A percentile compares a stretch with the other conserved stretches of the same genome.
Evolutionary conservation across 2,113 vertebrate species (phyloP).

Genomic region (Salvelinus fontinalis): DNA sequence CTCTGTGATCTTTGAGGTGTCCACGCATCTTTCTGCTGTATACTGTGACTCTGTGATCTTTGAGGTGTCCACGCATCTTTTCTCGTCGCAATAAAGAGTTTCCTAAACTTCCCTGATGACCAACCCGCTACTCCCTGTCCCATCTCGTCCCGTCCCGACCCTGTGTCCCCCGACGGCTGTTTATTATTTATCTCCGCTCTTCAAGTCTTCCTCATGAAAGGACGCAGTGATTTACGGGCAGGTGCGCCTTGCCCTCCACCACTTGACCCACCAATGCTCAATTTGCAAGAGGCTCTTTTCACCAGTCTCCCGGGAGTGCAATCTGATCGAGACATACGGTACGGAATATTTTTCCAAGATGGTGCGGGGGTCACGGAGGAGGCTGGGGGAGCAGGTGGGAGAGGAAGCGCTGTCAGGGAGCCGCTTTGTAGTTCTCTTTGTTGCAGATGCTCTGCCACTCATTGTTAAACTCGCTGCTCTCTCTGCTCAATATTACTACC

Average conservation of each 20-base stretch:
- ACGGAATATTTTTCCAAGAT: slow-evolving; percentile 77
- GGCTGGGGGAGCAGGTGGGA: slow-evolving; percentile 50
- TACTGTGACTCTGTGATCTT: slow-evolving; percentile 23
- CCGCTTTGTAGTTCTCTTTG: slow-evolving; percentile 80
- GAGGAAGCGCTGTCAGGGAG: slow-evolving; percentile 74
- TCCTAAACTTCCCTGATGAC: slow-evolving; percentile 47
- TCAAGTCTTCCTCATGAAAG: slow-evolving; percentile 61
- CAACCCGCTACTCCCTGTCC: slow-evolving; percentile 33
- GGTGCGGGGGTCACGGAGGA: slow-evolving; percentile 69
- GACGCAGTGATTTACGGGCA: slow-evolving; percentile 68
- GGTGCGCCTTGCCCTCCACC: slow-evolving; percentile 60
- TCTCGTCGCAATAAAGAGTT: slow-evolving; percentile 45
- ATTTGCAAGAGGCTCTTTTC: slow-evolving; percentile 61
- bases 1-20: no score
- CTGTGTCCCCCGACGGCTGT: slow-evolving; percentile 39
- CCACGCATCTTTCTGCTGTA: no score
- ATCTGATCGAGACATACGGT: slow-evolving; percentile 57
- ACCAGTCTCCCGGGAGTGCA: slow-evolving; percentile 54
- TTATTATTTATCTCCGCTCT: slow-evolving; percentile 56
- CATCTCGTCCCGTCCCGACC: no score
- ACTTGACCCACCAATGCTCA: slow-evolving; percentile 56
- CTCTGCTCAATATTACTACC: slow-evolving; percentile 65
- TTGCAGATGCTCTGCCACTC: slow-evolving; percentile 83
- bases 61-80: slow-evolving; percentile 41
- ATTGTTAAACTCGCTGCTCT: slow-evolving; percentile 65